Percentiles rank a stretch among this genome's conserved stretches.
Evolutionary conservation across 2,797 vertebrate genomes (phyloP).

Genomic region (Otolemur crassicaudatus): DNA sequence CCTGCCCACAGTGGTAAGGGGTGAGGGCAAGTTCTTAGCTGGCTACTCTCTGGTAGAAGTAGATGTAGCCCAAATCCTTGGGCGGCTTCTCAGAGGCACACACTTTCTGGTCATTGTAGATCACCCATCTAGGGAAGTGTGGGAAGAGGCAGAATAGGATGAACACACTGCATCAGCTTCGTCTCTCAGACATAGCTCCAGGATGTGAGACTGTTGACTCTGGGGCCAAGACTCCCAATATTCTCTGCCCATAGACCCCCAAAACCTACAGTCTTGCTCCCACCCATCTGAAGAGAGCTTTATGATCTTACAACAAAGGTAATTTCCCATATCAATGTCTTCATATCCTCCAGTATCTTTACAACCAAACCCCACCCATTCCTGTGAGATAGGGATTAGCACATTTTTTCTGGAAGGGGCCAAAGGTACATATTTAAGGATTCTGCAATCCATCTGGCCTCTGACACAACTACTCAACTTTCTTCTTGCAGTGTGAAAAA

Average conservation of each 20-base stretch:
- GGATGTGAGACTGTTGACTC: neutral
- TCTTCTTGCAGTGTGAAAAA: neutral
- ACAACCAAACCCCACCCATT: neutral
- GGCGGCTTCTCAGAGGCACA: slow-evolving; percentile 99
- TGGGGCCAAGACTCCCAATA: neutral
- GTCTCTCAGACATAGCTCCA: neutral
- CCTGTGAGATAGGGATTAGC: neutral
- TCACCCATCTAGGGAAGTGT: slow-evolving; percentile 93
- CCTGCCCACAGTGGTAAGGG: neutral
- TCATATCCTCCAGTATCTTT: neutral
- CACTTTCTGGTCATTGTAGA: slow-evolving; percentile 99
- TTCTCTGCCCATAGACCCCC: neutral
- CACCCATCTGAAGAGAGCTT: neutral
- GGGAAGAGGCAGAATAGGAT: neutral
- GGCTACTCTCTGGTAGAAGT: slow-evolving; percentile 96
- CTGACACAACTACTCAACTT: neutral
- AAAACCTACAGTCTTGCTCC: neutral
- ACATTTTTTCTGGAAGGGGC: neutral
- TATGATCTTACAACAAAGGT: neutral
- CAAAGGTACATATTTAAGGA: neutral
- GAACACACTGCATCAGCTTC: neutral
- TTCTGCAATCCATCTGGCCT: neutral
- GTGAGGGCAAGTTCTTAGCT: slow-evolving; percentile 89
- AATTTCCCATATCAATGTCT: neutral
- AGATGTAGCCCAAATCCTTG: slow-evolving; percentile 99